These are phyloP conservation scores for Pteruthius melanotis DNA, from an alignment of 2,113 vertebrate species.

Conservation along the genomic window DNA sequence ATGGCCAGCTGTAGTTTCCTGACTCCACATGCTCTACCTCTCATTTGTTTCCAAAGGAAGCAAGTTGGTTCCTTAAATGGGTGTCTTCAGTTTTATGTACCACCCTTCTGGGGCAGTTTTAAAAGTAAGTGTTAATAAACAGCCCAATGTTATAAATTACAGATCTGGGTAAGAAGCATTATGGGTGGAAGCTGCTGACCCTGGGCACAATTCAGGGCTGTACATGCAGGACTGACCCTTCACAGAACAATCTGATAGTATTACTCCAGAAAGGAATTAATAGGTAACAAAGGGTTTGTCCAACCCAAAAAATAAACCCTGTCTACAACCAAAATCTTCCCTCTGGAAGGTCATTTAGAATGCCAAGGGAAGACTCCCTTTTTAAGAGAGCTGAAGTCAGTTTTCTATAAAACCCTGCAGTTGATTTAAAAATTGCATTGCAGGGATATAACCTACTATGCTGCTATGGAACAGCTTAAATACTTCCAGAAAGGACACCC, in stretches of 20 bases:
- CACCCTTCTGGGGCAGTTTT: background rate
- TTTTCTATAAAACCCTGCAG: background rate
- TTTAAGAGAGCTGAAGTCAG: background rate
- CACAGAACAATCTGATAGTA: background rate
- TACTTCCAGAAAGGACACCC: background rate
- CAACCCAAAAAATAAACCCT: background rate
- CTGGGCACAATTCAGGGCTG: background rate
- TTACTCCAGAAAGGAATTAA: background rate
- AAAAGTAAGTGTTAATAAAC: background rate
- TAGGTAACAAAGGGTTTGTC: background rate
- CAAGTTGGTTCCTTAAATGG: background rate
- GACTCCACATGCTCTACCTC: conserved; percentile 16
- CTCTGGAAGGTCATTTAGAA: background rate
- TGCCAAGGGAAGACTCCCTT: background rate
- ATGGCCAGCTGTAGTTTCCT: background rate
- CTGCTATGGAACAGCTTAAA: background rate
- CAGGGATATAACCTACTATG: background rate
- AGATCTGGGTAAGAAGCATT: background rate
- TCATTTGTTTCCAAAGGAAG: conserved; percentile 22
- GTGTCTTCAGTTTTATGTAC: background rate
- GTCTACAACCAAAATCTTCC: background rate
- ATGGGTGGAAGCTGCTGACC: background rate
- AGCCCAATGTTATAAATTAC: background rate
- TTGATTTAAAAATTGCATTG: background rate
- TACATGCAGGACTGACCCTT: background rate